Evolutionary conservation across 2,113 vertebrate species (phyloP).

Genomic region (Mastomys natalensis): DNA sequence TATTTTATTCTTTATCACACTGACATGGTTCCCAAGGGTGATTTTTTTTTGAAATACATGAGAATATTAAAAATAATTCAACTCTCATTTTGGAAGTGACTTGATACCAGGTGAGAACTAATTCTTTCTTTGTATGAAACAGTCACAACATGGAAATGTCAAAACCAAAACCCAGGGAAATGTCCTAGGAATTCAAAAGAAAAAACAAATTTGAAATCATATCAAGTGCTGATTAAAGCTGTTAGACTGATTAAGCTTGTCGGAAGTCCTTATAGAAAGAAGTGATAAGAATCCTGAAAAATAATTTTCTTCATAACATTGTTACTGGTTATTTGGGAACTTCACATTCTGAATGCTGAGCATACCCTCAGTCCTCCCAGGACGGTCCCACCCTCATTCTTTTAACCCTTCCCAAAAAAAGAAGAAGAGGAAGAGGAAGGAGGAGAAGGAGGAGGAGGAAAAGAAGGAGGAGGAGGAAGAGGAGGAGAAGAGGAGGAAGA

Average conservation of each 20-base stretch:
- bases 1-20: conserved; percentile 13
- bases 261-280: background rate
- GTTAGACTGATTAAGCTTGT: background rate
- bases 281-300: background rate
- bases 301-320: background rate
- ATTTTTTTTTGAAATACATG: background rate
- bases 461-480: too few species aligned
- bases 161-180: background rate
- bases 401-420: background rate
- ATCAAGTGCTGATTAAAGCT: background rate
- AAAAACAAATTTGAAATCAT: background rate
- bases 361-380: background rate
- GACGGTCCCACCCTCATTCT: background rate
- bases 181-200: background rate
- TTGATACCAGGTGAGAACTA: background rate
- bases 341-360: background rate
- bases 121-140: background rate
- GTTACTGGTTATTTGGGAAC: background rate
- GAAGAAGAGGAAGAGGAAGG: background rate
- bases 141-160: background rate
- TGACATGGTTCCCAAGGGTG: background rate
- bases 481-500: too few species aligned
- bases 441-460: too few species aligned
- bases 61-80: conserved; percentile 32
- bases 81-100: conserved; percentile 6